phyloP scores from a whole-genome alignment of 1,140 invertebrate species.

The Heliothis subflexa region DNA sequence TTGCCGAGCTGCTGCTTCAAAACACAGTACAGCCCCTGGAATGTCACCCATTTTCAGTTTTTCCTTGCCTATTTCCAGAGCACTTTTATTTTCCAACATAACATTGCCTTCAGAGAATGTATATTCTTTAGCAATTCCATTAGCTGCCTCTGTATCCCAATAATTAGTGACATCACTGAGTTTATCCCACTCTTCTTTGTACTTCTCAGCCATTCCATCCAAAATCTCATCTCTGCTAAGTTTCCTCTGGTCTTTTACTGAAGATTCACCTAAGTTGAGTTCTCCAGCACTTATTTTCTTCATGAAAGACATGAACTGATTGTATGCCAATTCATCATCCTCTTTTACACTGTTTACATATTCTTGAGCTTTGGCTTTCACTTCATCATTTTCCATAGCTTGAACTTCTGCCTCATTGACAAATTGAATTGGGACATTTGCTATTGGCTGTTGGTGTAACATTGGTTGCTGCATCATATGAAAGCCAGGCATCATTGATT shows the following conservation, averaged over 20 bases:
- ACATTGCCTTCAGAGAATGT: constrained; percentile 95
- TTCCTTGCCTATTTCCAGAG: constrained; percentile 94
- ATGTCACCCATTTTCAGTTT: constrained; percentile 95
- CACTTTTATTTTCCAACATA: constrained; percentile 92
- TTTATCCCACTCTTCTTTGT: constrained; percentile 84
- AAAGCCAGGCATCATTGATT: neutral
- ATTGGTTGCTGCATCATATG: constrained; percentile 53
- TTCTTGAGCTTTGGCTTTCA: constrained; percentile 84
- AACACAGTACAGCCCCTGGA: constrained; percentile 97
- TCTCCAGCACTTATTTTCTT: constrained; percentile 91
- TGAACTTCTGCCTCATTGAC: constrained; percentile 72
- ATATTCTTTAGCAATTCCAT: constrained; percentile 89
- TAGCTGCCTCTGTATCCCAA: constrained; percentile 73
- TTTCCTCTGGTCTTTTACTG: constrained; percentile 64
- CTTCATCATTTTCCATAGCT: constrained; percentile 66
- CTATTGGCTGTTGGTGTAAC: constrained; percentile 54
- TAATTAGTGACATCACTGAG: constrained; percentile 79
- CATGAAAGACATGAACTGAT: constrained; percentile 95
- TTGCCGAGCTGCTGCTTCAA: constrained; percentile 97
- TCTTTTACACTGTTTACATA: constrained; percentile 89
- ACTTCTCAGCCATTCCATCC: constrained; percentile 82
- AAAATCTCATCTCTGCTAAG: constrained; percentile 80
- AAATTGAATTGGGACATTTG: constrained; percentile 75
- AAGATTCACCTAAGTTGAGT: constrained; percentile 78
- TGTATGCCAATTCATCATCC: constrained; percentile 90